Conservation (phyloP, 2,888 invertebrate species). For the Sesia apiformis region DNA sequence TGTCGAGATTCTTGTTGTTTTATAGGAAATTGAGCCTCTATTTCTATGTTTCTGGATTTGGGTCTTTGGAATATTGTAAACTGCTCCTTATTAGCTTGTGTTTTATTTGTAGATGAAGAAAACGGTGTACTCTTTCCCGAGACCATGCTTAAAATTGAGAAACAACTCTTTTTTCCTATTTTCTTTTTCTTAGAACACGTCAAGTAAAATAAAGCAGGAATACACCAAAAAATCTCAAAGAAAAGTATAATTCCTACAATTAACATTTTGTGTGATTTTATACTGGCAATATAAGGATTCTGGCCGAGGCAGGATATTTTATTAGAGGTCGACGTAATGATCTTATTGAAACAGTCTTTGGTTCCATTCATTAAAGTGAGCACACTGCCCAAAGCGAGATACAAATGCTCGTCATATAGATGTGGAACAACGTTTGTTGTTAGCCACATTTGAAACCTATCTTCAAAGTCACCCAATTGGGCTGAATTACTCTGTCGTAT, state of each 20-base stretch:
- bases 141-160: neutral
- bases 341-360: constrained; percentile 11
- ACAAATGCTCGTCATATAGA: constrained; percentile 75
- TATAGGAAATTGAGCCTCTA: constrained; percentile 11
- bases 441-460: constrained; percentile 72
- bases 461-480: constrained; percentile 58
- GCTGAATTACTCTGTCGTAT: constrained; percentile 41
- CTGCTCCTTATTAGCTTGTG: constrained; percentile 1
- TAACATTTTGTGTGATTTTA: neutral
- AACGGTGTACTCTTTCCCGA: neutral
- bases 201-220: constrained; percentile 22
- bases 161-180: neutral
- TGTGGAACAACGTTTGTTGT: constrained; percentile 61
- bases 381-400: constrained; percentile 70
- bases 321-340: neutral
- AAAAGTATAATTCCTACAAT: constrained; percentile 7
- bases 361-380: constrained; percentile 42
- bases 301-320: neutral
- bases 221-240: constrained; percentile 49
- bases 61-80: constrained; percentile 13
- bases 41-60: constrained; percentile 9
- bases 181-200: constrained; percentile 12
- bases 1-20: too few relatives aligned
- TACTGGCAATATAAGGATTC: neutral
- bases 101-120: neutral